Evolutionary conservation across 1,140 invertebrate species (phyloP), one percentile per base, ranked within the genome.

Genomic region (Oryzaephilus surinamensis): DNA sequence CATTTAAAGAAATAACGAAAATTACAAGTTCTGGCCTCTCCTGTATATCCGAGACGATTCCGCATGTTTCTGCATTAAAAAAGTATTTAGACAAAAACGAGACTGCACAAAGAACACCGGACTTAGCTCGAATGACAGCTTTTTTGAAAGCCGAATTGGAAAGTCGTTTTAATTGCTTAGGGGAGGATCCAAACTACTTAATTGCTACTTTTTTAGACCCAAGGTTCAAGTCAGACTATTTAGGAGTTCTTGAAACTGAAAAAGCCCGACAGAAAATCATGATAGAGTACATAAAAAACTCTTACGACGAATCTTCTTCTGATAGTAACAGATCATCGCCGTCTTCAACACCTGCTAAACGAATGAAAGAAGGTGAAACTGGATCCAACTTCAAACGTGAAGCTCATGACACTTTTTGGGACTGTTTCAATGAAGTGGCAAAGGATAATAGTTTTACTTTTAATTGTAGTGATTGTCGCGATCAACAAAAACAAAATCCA

Each of bases 331-430:
- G n/a, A n/a, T n/a, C n/a, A n/a, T n/a, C n/a, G n/a, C n/a, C n/a
- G n/a, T n/a, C n/a, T n/a, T n/a, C n/a, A n/a, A n/a, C n/a, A n/a
- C n/a, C n/a, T n/a, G n/a, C n/a, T 10, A 26, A 23, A 41, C 32
- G 33, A 24, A 14, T 33, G 11, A 41, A 8, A 41, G 24, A 21
- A 3, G 17, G 26, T 27, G 38, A 41, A 30, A 40, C 29, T 40
- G 38, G n/a, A 18, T 24, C 11, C 23, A 21, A 35, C 11, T 28
- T 35, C 23, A 24, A 16, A 24, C 24, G 32, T 23, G 43, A 57
- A 53, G 33, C 48, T 48, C 50, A 53, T 31, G 52, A 57, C 47
- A 53, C 36, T 45, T 57, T 53, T 33, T 52, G 46, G 41, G 45
- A 51, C 42, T 54, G 50, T 38, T 46, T 48, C 46, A 32, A 52